phyloP scores from a whole-genome alignment of 2,797 vertebrate species.

The Lagodon rhomboides region DNA sequence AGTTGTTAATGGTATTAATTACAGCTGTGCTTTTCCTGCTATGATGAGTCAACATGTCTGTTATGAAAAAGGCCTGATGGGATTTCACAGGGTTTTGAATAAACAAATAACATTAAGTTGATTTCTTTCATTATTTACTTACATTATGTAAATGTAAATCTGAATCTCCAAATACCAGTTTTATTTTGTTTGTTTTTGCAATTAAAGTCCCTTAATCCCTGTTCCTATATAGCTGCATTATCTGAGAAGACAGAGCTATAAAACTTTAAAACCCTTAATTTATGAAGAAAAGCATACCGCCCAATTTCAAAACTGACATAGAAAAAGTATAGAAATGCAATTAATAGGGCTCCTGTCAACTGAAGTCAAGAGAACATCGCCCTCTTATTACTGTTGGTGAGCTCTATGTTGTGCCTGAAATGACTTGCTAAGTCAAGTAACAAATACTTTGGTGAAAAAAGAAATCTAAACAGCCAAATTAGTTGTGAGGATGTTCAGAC shows the following conservation, averaged over 20 bases:
- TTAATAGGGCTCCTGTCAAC: neutral
- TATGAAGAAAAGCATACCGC: neutral
- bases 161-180: constrained; percentile 3
- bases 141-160: neutral
- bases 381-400: constrained; percentile 4
- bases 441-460: neutral
- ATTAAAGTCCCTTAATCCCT: neutral
- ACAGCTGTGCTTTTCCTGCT: no score
- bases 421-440: neutral
- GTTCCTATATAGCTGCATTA: neutral
- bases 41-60: no score
- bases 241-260: neutral
- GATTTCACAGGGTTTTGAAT: no score
- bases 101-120: no score
- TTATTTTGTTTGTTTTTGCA: constrained; percentile 6
- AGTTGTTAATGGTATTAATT: constrained; percentile 5
- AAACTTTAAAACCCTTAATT: constrained; percentile 1
- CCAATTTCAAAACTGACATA: constrained; percentile 4
- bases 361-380: constrained; percentile 1
- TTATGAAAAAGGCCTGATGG: no score
- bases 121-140: neutral
- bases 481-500: neutral
- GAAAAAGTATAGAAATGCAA: neutral
- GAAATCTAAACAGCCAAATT: neutral
- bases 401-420: constrained; percentile 19